Conservation (phyloP, 37 sponge, comb jelly and placozoan genomes). For the Aplysina aerophoba region DNA sequence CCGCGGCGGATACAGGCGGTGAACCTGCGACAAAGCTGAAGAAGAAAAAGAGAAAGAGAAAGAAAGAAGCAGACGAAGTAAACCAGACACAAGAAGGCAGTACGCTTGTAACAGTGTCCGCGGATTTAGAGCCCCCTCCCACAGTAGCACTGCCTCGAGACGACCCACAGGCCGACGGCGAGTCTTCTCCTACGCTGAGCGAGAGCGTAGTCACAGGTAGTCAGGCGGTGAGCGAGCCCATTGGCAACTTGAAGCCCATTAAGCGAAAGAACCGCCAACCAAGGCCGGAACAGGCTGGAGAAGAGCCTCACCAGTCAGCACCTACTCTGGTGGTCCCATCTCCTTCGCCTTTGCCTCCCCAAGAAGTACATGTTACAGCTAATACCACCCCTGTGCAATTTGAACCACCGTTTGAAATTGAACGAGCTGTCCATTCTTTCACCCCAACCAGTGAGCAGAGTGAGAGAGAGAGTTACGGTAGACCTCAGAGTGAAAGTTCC, state of each 20-base stretch:
- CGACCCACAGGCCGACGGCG: slow-evolving; percentile 12
- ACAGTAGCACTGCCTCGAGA: background rate
- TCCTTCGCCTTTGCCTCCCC: background rate
- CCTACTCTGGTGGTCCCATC: too few relatives aligned
- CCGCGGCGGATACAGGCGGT: background rate
- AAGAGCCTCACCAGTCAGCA: background rate
- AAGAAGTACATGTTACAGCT: background rate
- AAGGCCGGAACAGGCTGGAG: background rate
- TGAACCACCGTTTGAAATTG: background rate
- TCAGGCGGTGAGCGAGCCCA: background rate
- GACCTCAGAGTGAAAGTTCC: too few relatives aligned
- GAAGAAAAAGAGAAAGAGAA: slow-evolving; percentile 5
- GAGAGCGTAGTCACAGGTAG: background rate
- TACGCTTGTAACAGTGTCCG: background rate
- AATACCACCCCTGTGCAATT: background rate
- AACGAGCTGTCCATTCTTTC: background rate
- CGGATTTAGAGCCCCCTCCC: background rate
- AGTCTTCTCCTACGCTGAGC: background rate
- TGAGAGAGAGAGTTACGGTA: too few relatives aligned
- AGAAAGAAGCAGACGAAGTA: slow-evolving; percentile 25
- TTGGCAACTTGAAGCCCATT: background rate
- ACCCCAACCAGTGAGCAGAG: background rate
- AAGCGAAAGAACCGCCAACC: background rate
- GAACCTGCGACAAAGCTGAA: background rate
- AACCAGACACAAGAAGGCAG: background rate